These are phyloP conservation scores for Nebria brevicollis DNA, from an alignment of 2,888 invertebrate species.

Conservation along the genomic window DNA sequence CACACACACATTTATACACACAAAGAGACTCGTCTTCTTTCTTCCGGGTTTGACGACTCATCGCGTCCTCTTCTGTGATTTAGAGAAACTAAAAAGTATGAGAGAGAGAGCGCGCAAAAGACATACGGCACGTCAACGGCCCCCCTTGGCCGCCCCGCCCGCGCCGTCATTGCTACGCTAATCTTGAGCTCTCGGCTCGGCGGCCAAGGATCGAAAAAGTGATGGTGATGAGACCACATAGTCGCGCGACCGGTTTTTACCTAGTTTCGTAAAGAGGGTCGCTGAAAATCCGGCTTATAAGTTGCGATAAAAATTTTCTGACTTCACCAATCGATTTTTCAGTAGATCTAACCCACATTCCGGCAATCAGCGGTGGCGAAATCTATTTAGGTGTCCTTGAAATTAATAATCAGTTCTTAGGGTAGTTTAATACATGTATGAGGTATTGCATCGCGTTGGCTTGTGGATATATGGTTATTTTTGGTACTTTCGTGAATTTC, in stretches of 20 bases:
- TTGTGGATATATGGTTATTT: no score
- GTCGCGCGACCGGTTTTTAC: background rate
- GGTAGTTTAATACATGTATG: background rate
- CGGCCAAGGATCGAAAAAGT: constrained; percentile 38
- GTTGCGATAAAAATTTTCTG: background rate
- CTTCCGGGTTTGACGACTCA: constrained; percentile 22
- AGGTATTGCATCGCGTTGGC: no score
- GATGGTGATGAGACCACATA: constrained; percentile 40
- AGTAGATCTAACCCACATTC: background rate
- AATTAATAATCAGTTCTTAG: background rate
- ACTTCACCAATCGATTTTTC: background rate
- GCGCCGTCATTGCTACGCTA: constrained; percentile 10
- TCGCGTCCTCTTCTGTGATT: constrained; percentile 12
- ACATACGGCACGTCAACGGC: constrained; percentile 9
- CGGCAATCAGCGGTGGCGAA: background rate
- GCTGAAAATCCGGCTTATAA: background rate
- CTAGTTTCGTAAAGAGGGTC: constrained; percentile 5
- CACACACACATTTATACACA: background rate
- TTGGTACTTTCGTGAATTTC: background rate
- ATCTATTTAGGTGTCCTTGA: background rate
- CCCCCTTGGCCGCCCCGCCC: background rate
- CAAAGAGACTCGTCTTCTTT: constrained; percentile 1
- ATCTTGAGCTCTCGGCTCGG: constrained; percentile 7
- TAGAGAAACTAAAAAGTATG: constrained; percentile 12
- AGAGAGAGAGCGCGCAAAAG: background rate